Evolutionary conservation across 2,888 invertebrate genomes (phyloP).

Genomic region (Molanna angustata): DNA sequence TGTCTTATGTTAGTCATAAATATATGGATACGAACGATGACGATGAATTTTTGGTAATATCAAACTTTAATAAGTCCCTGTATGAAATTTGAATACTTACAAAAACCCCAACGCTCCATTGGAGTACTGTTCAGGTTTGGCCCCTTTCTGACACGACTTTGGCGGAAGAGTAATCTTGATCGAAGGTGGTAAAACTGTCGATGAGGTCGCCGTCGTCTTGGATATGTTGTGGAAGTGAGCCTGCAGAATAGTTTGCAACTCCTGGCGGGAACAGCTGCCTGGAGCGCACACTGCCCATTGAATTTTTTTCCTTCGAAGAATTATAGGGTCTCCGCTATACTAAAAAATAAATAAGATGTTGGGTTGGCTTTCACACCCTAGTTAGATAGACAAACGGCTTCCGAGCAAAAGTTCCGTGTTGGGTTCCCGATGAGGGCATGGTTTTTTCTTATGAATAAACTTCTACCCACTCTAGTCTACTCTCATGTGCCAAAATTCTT

Average conservation of each 20-base stretch:
- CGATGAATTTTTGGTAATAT: too few relatives aligned
- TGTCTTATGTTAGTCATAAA: too few relatives aligned
- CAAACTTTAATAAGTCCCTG: too few relatives aligned
- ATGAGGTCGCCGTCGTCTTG: neutral
- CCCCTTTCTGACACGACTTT: conserved; percentile 38
- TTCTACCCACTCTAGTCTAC: too few relatives aligned
- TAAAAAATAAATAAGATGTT: conserved; percentile 6
- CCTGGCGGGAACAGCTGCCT: conserved; percentile 42
- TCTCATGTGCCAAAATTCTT: too few relatives aligned
- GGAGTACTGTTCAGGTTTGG: conserved; percentile 35
- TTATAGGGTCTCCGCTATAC: conserved; percentile 38
- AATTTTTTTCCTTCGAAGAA: conserved; percentile 44
- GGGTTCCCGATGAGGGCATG: too few relatives aligned
- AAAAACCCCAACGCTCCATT: conserved; percentile 41
- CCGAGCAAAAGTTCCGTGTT: too few relatives aligned
- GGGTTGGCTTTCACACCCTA: too few relatives aligned
- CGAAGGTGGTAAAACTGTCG: neutral
- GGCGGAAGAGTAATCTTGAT: conserved; percentile 6
- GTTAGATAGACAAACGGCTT: too few relatives aligned
- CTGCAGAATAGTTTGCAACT: conserved; percentile 33
- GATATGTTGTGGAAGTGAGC: neutral
- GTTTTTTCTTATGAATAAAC: too few relatives aligned
- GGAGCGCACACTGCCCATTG: conserved; percentile 59
- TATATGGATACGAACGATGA: too few relatives aligned
- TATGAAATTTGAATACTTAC: conserved; percentile 35